A percentile compares a stretch with the other conserved stretches of the same genome.
These are phyloP conservation scores for Tortrix viridana DNA, from an alignment of 2,888 invertebrate species.

Conservation along the genomic window DNA sequence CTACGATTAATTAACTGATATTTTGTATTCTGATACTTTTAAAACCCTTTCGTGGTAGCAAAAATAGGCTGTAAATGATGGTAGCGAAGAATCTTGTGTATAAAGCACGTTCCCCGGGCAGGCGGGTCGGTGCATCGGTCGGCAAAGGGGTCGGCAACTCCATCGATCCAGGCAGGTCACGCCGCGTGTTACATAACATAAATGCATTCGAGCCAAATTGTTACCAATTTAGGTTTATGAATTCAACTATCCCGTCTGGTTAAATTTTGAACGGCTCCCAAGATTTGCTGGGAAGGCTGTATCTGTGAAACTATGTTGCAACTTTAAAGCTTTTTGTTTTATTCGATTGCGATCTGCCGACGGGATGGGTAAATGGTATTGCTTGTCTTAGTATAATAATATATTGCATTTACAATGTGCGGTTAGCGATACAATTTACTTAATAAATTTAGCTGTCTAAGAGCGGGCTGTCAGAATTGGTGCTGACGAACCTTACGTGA, in stretches of 20 bases:
- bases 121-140: conserved; percentile 78
- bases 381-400: neutral
- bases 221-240: conserved; percentile 58
- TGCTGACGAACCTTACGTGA: neutral
- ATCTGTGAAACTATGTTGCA: conserved; percentile 7
- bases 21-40: neutral
- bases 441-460: neutral
- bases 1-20: neutral
- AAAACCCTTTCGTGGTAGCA: neutral
- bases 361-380: conserved; percentile 7
- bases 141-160: conserved; percentile 72
- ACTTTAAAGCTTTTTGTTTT: conserved; percentile 18
- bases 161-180: conserved; percentile 72
- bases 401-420: neutral
- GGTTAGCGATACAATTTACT: neutral
- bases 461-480: neutral
- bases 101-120: conserved; percentile 62
- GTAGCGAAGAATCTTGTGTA: conserved; percentile 13
- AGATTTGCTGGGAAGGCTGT: conserved; percentile 41
- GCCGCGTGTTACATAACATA: conserved; percentile 47
- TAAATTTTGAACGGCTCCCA: conserved; percentile 48
- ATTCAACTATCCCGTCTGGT: conserved; percentile 44
- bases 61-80: neutral
- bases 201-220: conserved; percentile 62
- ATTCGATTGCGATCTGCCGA: conserved; percentile 1